Conservation (phyloP, 1,140 invertebrate genomes). For the Meloidogyne exigua region DNA sequence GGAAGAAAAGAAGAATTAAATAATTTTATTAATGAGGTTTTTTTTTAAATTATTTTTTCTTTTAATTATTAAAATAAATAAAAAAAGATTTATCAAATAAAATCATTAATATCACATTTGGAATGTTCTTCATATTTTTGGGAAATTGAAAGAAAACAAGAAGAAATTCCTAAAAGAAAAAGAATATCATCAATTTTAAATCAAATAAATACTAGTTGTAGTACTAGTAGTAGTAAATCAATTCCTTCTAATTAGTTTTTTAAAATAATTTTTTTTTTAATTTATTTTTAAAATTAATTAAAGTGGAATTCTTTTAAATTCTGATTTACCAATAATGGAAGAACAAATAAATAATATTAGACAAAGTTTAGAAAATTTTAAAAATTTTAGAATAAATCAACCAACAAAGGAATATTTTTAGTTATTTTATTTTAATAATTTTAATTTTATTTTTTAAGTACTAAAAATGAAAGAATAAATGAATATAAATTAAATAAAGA, state of each 20-base stretch:
- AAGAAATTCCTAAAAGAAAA: not conserved
- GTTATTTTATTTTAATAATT: slow-evolving; percentile 6
- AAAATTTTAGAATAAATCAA: not conserved
- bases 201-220: too few species aligned
- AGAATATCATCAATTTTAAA: not conserved
- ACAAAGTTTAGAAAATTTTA: not conserved
- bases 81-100: not conserved
- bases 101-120: not conserved
- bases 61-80: not conserved
- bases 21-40: not conserved
- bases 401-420: not conserved
- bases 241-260: not conserved
- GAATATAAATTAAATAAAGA: not conserved
- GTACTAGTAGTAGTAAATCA: not conserved
- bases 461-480: not conserved
- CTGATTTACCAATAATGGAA: slow-evolving; percentile 2
- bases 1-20: not conserved
- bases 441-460: not conserved
- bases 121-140: not conserved
- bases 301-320: not conserved
- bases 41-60: not conserved
- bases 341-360: not conserved
- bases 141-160: not conserved
- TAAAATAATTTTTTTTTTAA: not conserved
- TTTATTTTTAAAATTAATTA: not conserved